Base-by-base conservation (phyloP, 2,113 vertebrate genomes). In the Sprattus sprattus region DNA sequence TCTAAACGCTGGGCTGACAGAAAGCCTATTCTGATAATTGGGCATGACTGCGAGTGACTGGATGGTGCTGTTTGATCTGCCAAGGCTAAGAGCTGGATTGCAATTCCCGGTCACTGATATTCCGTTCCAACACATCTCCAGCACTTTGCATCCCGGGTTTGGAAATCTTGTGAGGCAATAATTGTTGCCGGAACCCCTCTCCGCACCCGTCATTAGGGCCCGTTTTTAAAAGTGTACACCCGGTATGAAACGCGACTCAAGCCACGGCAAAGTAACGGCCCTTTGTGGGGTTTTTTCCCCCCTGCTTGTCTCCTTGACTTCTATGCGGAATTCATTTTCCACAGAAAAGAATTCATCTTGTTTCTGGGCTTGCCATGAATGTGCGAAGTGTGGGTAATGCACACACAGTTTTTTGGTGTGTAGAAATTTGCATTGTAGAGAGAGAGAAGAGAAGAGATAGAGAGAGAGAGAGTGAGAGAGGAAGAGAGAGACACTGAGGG, bases 391-490 rank as follows among this genome's bases (percentile, higher is more conserved):
- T 85, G 86, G 91, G 90, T 92, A 95, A 94, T 93, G 90, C 86
- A 91, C 94, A 93, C 91, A 90, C 92, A 85, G 47, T 91, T 93
- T 93, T 78, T 87, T 90, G 86, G 87, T 93, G 91, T 93, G 90
- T 90, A 89, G 90, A 94, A 95, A 95, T 95, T 95, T 93, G 95
- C 93, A 92, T 94, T 94, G 94, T 94, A 89, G 71, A 78, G 32
- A 67, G 25, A 67, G 64, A 78, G 28, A n/a, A n/a, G n/a, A n/a
- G n/a, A n/a, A 78, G 32, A 67, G 25, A 67, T n/a, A 78, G 28
- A 78, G 71, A 39, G 13, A 78, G 13, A 39, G 28, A 32, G 64
- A 67, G 22, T 2, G 64, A 67, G n/a, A 32, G 64, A 71, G 28
- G 15, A 13, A 71, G 10, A 15, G n/a, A 28, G 25, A 28, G 64